These are phyloP conservation scores for Myrmecophaga tridactyla DNA, from an alignment of 2,113 vertebrate genomes.

Conservation along the genomic window DNA sequence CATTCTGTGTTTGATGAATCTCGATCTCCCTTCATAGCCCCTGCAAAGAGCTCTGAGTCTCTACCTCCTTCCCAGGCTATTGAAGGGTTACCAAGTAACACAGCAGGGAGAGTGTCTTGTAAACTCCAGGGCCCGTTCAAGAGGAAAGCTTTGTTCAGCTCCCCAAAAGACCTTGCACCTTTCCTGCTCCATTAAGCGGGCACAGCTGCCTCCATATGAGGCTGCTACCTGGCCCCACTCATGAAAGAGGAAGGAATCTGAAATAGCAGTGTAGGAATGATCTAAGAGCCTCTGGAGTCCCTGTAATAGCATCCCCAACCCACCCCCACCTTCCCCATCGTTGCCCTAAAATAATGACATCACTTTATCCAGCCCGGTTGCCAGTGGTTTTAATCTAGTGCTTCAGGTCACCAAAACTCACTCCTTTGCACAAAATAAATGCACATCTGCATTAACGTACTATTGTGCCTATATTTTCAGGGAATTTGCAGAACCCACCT, in stretches of 20 bases:
- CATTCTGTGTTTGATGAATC: not conserved
- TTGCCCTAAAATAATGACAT: not conserved
- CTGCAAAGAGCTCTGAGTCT: not conserved
- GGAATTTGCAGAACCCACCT: not conserved
- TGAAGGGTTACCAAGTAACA: not conserved
- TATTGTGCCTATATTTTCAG: not conserved
- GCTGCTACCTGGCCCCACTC: not conserved
- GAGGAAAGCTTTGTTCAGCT: too few relatives aligned
- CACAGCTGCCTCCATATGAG: not conserved
- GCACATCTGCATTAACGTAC: not conserved
- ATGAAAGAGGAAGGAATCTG: not conserved
- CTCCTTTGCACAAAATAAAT: not conserved
- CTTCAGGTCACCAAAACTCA: not conserved
- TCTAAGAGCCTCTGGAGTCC: not conserved
- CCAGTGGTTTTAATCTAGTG: not conserved
- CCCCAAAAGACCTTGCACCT: rapidly evolving
- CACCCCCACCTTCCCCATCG: not conserved
- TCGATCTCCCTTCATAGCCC: not conserved
- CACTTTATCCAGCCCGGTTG: not conserved
- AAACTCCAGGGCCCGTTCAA: not conserved
- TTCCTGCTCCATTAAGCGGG: not conserved
- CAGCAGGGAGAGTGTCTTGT: not conserved
- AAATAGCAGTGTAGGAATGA: not conserved
- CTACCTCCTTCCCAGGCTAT: not conserved
- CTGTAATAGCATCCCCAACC: not conserved